Conservation (phyloP, 2,797 vertebrate species). For the Stomatorhinus walkeri region DNA sequence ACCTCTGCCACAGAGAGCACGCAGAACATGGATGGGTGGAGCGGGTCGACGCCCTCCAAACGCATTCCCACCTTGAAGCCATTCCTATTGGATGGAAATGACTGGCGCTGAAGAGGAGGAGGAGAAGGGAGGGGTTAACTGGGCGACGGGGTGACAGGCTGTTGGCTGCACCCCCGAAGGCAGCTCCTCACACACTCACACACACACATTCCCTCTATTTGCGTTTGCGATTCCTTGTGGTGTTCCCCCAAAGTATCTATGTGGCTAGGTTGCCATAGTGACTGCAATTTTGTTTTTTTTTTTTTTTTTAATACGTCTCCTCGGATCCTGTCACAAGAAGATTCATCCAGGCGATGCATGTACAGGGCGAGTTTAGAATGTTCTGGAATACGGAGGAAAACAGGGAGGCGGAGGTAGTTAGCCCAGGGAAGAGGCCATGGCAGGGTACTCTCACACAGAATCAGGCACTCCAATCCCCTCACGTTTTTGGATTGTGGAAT, state of each 20-base stretch:
- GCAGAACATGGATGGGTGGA: slow-evolving; percentile 68
- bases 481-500: not conserved
- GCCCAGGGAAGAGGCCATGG: not conserved
- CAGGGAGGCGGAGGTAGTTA: not conserved
- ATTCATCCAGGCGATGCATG: slow-evolving; percentile 12
- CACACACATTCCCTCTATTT: not conserved
- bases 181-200: not conserved
- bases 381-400: not conserved
- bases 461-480: not conserved
- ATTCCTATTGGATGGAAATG: slow-evolving; percentile 50
- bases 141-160: not conserved
- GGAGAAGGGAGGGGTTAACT: not conserved
- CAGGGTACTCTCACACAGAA: not conserved
- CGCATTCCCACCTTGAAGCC: slow-evolving; percentile 68
- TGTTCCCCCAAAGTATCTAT: slow-evolving; percentile 9
- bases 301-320: slow-evolving; percentile 32
- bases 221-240: not conserved
- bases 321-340: slow-evolving; percentile 30
- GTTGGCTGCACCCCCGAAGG: not conserved
- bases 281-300: slow-evolving; percentile 27
- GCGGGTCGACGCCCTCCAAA: slow-evolving; percentile 65
- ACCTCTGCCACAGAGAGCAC: slow-evolving; percentile 67
- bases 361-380: not conserved
- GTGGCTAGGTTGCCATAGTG: slow-evolving; percentile 33
- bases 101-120: slow-evolving; percentile 49